Percentiles rank a stretch among this genome's conserved stretches.
Conservation (phyloP, 1,140 invertebrate genomes). For the Magallana ariakensis region DNA sequence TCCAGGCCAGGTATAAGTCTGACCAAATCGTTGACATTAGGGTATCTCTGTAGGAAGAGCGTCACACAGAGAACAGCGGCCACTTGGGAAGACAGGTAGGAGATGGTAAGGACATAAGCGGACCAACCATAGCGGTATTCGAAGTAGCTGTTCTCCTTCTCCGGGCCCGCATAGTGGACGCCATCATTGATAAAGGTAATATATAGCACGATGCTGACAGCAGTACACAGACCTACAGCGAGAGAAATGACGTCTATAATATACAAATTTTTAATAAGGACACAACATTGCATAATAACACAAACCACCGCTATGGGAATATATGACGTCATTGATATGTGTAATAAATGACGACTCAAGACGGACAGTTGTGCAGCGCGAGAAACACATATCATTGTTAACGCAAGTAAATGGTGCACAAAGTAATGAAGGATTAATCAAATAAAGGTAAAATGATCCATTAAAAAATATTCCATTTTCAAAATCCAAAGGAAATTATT, state of each 20-base stretch:
- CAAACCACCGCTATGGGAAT: neutral
- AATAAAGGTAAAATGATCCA: too few species aligned
- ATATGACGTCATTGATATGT: too few species aligned
- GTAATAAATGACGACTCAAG: too few species aligned
- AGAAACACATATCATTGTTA: too few species aligned
- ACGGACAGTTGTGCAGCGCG: too few species aligned
- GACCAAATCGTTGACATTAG: slow-evolving; percentile 65
- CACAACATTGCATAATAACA: neutral
- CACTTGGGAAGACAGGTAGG: slow-evolving; percentile 69
- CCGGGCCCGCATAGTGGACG: slow-evolving; percentile 63
- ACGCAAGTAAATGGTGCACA: too few species aligned
- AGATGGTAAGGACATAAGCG: slow-evolving; percentile 68
- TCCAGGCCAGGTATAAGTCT: slow-evolving; percentile 70
- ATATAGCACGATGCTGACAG: slow-evolving; percentile 74
- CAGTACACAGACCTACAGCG: slow-evolving; percentile 71
- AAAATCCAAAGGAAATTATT: too few species aligned
- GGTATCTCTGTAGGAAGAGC: slow-evolving; percentile 67
- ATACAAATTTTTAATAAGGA: neutral
- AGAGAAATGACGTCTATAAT: neutral
- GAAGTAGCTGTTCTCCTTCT: slow-evolving; percentile 62
- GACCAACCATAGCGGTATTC: slow-evolving; percentile 74
- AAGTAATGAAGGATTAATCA: too few species aligned
- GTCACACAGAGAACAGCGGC: slow-evolving; percentile 72
- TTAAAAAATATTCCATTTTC: too few species aligned
- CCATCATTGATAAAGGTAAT: slow-evolving; percentile 77